Evolutionary conservation across 2,797 vertebrate species (phyloP).

Genomic region (Gymnopithys bicolor): DNA sequence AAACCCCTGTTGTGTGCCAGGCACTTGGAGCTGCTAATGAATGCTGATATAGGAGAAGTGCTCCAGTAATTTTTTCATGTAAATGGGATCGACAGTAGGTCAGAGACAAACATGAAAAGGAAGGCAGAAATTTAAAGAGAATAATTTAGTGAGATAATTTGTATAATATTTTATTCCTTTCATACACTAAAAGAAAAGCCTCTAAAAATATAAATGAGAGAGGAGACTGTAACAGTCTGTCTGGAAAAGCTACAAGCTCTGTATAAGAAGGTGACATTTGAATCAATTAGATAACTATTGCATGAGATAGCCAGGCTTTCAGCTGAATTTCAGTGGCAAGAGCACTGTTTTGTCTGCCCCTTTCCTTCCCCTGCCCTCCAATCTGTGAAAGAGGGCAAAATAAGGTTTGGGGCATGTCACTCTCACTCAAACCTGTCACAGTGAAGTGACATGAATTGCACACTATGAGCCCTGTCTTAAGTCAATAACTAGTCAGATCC

Average conservation of each 20-base stretch:
- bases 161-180: conserved; percentile 51
- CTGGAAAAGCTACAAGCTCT: not conserved
- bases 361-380: not conserved
- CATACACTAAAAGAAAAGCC: conserved; percentile 10
- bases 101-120: conserved; percentile 59
- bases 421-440: not conserved
- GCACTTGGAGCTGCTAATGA: conserved; percentile 54
- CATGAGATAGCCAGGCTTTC: not conserved
- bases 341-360: not conserved
- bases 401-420: not conserved
- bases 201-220: conserved; percentile 34
- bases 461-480: not conserved
- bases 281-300: not conserved
- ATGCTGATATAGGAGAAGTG: conserved; percentile 47
- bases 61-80: conserved; percentile 47
- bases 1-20: conserved; percentile 57
- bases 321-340: not conserved
- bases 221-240: not conserved
- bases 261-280: not conserved
- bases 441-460: not conserved
- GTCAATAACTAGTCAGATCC: not conserved
- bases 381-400: not conserved
- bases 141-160: conserved; percentile 61
- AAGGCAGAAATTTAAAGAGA: conserved; percentile 45
- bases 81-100: conserved; percentile 49